These are phyloP conservation scores for Drosophila tanythrix DNA, from an alignment of 2,888 invertebrate genomes.

Conservation along the genomic window DNA sequence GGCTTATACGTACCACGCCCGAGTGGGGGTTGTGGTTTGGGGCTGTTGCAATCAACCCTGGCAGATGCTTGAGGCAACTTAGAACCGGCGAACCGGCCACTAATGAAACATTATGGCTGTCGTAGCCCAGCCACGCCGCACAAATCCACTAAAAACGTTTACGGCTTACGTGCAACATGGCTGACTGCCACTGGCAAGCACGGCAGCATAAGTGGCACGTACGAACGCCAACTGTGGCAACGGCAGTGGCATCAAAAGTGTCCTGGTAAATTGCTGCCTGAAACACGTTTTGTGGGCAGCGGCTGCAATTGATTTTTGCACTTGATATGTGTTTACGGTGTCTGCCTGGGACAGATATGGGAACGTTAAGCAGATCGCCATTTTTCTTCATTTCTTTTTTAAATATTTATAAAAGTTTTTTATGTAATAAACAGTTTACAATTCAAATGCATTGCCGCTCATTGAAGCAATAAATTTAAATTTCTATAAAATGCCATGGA, in stretches of 20 bases:
- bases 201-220: conserved; percentile 70
- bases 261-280: conserved; percentile 65
- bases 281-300: conserved; percentile 68
- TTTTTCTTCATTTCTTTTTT: background rate
- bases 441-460: conserved; percentile 62
- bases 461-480: conserved; percentile 77
- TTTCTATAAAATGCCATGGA: conserved; percentile 49
- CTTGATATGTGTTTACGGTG: conserved; percentile 11
- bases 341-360: conserved; percentile 3
- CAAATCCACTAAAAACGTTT: conserved; percentile 80
- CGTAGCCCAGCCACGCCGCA: conserved; percentile 71
- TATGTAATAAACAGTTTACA: conserved; percentile 52
- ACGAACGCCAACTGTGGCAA: conserved; percentile 24
- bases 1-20: conserved; percentile 15
- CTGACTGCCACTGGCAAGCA: conserved; percentile 40
- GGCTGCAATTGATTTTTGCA: conserved; percentile 73
- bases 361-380: conserved; percentile 1
- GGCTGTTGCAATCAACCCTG: conserved; percentile 24
- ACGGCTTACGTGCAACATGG: conserved; percentile 76
- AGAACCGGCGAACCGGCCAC: conserved; percentile 52
- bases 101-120: conserved; percentile 78
- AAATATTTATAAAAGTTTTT: background rate
- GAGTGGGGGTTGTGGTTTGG: background rate
- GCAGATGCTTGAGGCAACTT: conserved; percentile 19
- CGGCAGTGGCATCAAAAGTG: conserved; percentile 56